Percentiles rank a stretch among this genome's conserved stretches.
Conservation (phyloP, 2,888 invertebrate genomes). For the Campopleginae sp. region DNA sequence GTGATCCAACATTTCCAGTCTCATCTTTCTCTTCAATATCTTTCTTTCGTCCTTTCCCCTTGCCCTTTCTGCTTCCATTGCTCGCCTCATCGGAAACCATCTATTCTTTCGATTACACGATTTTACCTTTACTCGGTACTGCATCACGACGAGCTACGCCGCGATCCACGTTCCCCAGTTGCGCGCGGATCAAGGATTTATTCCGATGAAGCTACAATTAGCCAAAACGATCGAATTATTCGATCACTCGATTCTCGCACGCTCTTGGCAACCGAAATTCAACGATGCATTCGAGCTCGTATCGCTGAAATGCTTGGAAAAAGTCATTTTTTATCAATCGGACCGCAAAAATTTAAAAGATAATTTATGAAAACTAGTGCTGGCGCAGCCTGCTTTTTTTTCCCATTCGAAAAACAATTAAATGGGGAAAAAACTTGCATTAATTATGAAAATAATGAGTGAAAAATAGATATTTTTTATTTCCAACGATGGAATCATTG, state of each 20-base stretch:
- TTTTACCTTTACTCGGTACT: not conserved
- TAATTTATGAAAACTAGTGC: too few species aligned
- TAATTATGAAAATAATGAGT: too few species aligned
- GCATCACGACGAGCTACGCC: not conserved
- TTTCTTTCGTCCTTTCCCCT: constrained; percentile 1
- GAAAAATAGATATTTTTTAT: too few species aligned
- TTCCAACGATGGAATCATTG: too few species aligned
- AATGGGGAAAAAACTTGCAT: too few species aligned
- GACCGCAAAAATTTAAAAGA: too few species aligned
- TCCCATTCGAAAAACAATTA: too few species aligned
- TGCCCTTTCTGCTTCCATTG: not conserved
- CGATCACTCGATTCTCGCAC: not conserved
- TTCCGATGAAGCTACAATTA: not conserved
- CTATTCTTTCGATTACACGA: constrained; percentile 1
- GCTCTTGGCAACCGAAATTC: not conserved
- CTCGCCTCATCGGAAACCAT: not conserved
- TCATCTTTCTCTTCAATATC: not conserved
- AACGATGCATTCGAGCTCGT: not conserved
- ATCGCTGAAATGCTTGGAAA: too few species aligned
- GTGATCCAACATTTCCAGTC: not conserved
- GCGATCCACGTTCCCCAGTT: not conserved
- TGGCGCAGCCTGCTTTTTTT: too few species aligned
- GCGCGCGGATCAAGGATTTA: not conserved
- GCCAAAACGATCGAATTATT: not conserved
- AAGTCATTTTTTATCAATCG: too few species aligned